Base-by-base conservation (phyloP, 2,113 vertebrate species). In the Vulpes ferrilata region DNA sequence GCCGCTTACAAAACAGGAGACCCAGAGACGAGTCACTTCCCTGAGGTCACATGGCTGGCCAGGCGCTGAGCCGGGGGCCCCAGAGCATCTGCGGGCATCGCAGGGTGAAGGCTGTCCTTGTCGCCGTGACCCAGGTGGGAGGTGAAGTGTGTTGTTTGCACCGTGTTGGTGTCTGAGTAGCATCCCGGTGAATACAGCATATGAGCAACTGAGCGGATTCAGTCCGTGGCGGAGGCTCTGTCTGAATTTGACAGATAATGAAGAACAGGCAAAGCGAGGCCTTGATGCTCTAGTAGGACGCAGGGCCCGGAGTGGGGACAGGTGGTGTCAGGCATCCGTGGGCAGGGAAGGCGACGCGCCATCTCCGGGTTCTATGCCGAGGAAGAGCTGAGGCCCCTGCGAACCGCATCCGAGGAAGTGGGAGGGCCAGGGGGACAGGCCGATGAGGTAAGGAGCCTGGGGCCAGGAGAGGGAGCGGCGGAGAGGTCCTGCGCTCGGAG, bases 341-440 rank as follows among this genome's bases (percentile, higher is more conserved):
- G 16, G n/a, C 12, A 6, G 53, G 22, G 10, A 11, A 23, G 53
- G 51, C 12, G 67, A 59, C 2, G 1, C 19, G n/a, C 5, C 16
- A 13, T 20, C 53, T 59, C 53, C 53, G 0, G 0, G 11, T 30
- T 23, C 65, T 19, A 23, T 5, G 19, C 35, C 1, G 0, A 5
- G 23, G 35, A 27, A 22, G 23, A 38, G 65, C 64, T 1, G 51
- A 57, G 57, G 4, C 3, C 20, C 27, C 27, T 11, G 55, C 32
- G 38, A 53, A 25, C 19, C 35, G 59, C 22, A 1, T 79, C 73
- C 5, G 6, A 11, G 38, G 1, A 13, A 43, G 35, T 4, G 27
- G 59, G 30, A 82, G 27, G 43, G 53, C 51, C 38, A 23, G 57
- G 43, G 23, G 22, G 30, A 11, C 22, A 48, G 16, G 35, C n/a